phyloP scores from a whole-genome alignment of 2,797 vertebrate genomes.

The Lepidocolaptes lacrymiger region DNA sequence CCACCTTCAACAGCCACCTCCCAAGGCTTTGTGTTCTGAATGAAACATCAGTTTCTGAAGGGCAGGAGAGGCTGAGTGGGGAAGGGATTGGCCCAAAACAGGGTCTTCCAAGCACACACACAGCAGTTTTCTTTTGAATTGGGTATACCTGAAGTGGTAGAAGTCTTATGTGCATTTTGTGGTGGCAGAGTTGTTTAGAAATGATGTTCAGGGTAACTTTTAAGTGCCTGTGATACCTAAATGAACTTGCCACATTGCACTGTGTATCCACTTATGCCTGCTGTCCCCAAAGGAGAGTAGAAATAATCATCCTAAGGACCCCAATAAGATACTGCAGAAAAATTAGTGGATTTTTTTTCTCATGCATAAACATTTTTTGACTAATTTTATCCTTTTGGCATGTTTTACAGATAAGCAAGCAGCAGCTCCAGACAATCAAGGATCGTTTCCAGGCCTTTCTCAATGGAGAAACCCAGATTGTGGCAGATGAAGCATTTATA shows the following conservation, averaged over 20 bases:
- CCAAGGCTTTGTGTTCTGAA: rapidly evolving
- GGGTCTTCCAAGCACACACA: neutral
- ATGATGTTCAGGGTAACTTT: neutral
- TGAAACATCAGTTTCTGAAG: neutral
- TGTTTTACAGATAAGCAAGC: conserved; percentile 91
- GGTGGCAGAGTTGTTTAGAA: neutral
- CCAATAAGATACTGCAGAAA: neutral
- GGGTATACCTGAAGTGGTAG: neutral
- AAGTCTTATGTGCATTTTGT: neutral
- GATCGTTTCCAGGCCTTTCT: conserved; percentile 96
- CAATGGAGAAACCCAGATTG: conserved; percentile 95
- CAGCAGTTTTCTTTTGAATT: neutral
- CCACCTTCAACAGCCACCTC: neutral
- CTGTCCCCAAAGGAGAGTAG: neutral
- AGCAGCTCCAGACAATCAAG: conserved; percentile 94
- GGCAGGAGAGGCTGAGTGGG: neutral
- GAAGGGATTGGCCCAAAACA: neutral
- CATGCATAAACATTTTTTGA: neutral
- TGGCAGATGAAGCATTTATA: conserved; percentile 98
- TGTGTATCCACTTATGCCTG: rapidly evolving
- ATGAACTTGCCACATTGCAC: neutral
- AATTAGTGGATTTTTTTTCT: neutral
- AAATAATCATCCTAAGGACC: neutral
- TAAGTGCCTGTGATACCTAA: neutral
- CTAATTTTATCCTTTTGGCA: neutral